Evolutionary conservation across 2,113 vertebrate species (phyloP).

Genomic region (Stomatorhinus ivindoensis): DNA sequence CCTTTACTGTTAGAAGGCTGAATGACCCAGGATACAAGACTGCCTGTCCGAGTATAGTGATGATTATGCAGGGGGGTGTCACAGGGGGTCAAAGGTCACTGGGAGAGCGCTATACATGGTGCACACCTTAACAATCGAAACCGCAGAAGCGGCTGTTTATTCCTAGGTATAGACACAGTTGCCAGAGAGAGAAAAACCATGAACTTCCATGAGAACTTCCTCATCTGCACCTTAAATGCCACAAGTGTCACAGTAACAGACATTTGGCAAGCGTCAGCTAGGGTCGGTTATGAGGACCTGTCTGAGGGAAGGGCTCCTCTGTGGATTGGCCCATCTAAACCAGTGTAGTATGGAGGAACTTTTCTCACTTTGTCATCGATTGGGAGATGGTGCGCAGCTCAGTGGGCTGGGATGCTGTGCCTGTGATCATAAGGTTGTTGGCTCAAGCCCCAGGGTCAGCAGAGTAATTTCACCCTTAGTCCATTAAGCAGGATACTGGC

Average conservation of each 20-base stretch:
- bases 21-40: not conserved
- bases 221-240: not conserved
- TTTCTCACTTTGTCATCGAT: not conserved
- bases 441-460: no score
- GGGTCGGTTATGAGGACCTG: not conserved
- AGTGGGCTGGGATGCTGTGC: no score
- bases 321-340: not conserved
- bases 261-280: not conserved
- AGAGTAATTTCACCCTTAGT: no score
- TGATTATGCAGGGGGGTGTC: not conserved
- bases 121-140: not conserved
- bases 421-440: no score
- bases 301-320: not conserved
- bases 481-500: no score
- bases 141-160: not conserved
- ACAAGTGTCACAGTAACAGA: not conserved
- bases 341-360: not conserved
- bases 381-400: no score
- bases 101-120: not conserved
- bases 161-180: not conserved
- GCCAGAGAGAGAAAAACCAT: not conserved
- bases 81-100: not conserved
- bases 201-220: not conserved
- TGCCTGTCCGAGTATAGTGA: not conserved
- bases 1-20: not conserved